Evolutionary conservation across 2,888 invertebrate species (phyloP).

Genomic region (Andrena praecox): DNA sequence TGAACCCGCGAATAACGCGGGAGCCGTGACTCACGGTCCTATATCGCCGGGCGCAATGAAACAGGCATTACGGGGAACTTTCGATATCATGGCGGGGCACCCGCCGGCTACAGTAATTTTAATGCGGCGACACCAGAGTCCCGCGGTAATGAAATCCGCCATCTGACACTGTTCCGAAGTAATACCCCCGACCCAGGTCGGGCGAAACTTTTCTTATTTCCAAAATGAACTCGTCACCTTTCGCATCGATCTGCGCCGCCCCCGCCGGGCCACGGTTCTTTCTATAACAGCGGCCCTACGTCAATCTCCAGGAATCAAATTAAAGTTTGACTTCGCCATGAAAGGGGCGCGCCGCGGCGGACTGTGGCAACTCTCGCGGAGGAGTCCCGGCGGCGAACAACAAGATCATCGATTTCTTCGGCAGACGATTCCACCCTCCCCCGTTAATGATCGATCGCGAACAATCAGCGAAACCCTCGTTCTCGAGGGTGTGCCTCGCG

Average conservation of each 20-base stretch:
- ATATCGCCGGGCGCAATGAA: background rate
- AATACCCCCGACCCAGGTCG: conserved; percentile 15
- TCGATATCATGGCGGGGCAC: conserved; percentile 9
- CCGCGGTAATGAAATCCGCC: conserved; percentile 64
- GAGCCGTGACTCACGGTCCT: background rate
- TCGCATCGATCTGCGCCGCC: conserved; percentile 59
- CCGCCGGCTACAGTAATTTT: conserved; percentile 25
- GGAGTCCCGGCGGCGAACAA: conserved; percentile 33
- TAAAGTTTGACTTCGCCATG: conserved; percentile 62
- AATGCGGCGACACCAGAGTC: conserved; percentile 41
- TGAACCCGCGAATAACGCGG: background rate
- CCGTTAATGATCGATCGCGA: conserved; percentile 43
- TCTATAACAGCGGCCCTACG: conserved; percentile 37
- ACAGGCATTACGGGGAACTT: conserved; percentile 20
- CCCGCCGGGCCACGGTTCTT: background rate
- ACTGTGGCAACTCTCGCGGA: conserved; percentile 44
- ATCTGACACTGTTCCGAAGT: conserved; percentile 56
- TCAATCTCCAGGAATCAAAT: conserved; percentile 69
- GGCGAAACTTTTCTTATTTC: conserved; percentile 70
- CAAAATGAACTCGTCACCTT: conserved; percentile 69
- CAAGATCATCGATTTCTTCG: conserved; percentile 47
- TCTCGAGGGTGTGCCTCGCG: background rate
- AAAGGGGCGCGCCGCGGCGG: conserved; percentile 37
- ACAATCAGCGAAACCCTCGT: conserved; percentile 24
- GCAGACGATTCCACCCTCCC: background rate